Base-by-base conservation (phyloP, 2,797 vertebrate genomes). In the Danio choprae region DNA sequence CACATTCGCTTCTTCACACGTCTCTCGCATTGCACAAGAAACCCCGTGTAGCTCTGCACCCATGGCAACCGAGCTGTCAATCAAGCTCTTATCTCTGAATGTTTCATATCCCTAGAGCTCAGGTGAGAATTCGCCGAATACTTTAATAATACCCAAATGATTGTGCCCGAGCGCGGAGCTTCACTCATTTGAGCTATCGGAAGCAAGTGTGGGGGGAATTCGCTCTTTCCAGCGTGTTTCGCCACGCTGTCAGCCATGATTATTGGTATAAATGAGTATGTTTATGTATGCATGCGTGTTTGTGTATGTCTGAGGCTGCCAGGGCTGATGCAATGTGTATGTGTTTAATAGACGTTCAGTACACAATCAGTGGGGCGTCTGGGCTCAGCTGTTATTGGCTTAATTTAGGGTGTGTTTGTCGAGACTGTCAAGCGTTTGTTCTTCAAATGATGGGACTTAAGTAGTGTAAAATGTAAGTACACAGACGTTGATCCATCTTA, bases 51-150 rank as follows among this genome's bases (percentile, higher is more conserved):
- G 72, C 62, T 79, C 67, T 16, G 67, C 60, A 79, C 76, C 79
- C 79, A 83, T 83, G 81, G 83, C 72, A 87, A 84, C 81, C 67
- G 6, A 13, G 50, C 60, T 60, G 75, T 81, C 82, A 81, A 50
- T 82, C 72, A 79, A 60, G 50, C 18, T 16, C 73, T 50, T 67
- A 77, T 71, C 48, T 78, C 63, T 79, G 58, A 78, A 72, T 80
- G 69, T 63, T 80, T 84, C 59, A 70, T 62, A 71, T 70, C 44
- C 46, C 63, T 56, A 13, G 22, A 73, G 60, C 63, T 77, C 72
- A 81, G 67, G 76, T 81, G 55, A 79, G 68, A 76, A 43, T 46
- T 43, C 76, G 13, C 41, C 36, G 71, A 81, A 62, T 74, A 55
- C 44, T 63, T 68, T 79, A 80, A 65, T 71, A 75, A 70, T 29